Base-by-base conservation (phyloP, 2,113 vertebrate genomes). In the Cryptotis parvus region DNA sequence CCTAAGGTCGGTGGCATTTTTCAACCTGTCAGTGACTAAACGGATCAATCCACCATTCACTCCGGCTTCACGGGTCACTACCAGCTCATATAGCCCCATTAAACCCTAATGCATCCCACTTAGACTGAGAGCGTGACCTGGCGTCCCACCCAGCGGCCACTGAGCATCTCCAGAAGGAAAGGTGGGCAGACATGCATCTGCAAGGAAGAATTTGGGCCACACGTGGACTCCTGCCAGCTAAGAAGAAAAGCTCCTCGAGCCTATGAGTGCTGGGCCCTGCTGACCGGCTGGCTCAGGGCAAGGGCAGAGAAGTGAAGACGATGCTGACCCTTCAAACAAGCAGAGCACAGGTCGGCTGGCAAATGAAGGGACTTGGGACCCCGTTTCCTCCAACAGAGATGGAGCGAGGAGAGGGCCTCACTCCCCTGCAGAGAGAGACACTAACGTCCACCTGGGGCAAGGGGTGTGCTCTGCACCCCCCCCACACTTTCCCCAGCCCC, bases 81-180 rank as follows among this genome's bases (percentile, higher is more conserved):
- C 63, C 39, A 26, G 80, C 52, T 80, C 14, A 0, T 52, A 15
- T 79, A 5, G 12, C 4, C 37, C 75, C 91, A 81, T 89, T 81
- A 81, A 89, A 93, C 88, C 61, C 52, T 83, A 87, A 91, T 92
- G 91, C n/a, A 84, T 84, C 35, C 73, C 94, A 69, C 69, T 82
- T 78, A n/a, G 8, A 29, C 41, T 0, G 27, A 58, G 22, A 0
- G 26, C 52, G 4, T 2, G 18, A 20, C 24, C 24, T 65, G 66
- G 55, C 55, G 22, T 58, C 55, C 55, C 20, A 18, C 63, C 26
- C 24, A 4, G 52, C 8, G 77, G 63, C 63, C 0, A 16, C 0
- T 4, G 4, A 49, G 45, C 45, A 14, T 31, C 61, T 31, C 6
- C 5, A 5, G 11, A 4, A 0, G 45, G 8, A 11, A 20, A 39